Evolutionary conservation across 2,113 vertebrate species (phyloP).

Genomic region (Pitta sordida): DNA sequence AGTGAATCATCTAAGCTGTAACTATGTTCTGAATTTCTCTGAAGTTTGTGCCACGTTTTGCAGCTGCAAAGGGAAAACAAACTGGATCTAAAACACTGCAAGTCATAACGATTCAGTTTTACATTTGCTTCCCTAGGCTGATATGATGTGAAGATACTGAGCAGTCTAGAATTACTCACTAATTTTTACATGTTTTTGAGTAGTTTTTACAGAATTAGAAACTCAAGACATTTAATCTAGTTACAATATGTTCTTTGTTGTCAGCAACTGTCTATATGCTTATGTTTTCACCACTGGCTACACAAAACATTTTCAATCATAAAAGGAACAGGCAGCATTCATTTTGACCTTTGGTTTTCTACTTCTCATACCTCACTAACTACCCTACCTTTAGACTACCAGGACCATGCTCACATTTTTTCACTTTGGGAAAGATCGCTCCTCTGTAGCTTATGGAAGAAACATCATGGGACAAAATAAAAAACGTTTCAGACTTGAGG

Average conservation of each 20-base stretch:
- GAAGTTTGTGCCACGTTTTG: neutral
- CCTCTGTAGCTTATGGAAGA: neutral
- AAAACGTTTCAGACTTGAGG: neutral
- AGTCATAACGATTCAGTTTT: neutral
- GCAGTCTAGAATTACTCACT: neutral
- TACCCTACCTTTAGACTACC: neutral
- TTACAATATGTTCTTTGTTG: neutral
- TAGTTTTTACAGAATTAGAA: neutral
- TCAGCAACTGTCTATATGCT: neutral
- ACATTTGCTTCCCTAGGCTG: neutral
- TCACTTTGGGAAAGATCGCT: neutral
- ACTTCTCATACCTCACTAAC: neutral
- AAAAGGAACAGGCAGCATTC: neutral
- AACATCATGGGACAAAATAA: neutral
- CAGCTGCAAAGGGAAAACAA: neutral
- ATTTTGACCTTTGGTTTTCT: neutral
- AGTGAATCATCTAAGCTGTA: neutral
- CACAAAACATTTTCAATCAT: neutral
- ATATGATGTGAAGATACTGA: neutral
- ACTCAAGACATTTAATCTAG: neutral
- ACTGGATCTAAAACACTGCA: neutral
- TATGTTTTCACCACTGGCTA: neutral
- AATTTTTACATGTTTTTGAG: neutral
- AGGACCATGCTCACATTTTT: neutral
- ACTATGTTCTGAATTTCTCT: neutral